Base-by-base conservation (phyloP, 2,113 vertebrate species). In the Embiotoca jacksoni region DNA sequence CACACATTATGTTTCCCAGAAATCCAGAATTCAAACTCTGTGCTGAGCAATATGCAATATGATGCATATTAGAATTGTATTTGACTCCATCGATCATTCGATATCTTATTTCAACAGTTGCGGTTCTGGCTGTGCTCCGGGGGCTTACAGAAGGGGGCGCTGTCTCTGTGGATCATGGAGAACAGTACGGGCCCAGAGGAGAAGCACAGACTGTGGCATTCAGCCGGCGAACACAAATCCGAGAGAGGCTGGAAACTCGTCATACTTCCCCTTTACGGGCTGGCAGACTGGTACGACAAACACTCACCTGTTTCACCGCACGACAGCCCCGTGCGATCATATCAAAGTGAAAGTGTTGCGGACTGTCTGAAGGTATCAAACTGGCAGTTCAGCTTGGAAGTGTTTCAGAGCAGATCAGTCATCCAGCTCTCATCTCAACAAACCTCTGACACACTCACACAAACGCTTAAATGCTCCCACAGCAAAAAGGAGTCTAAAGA, bases 121-220 rank as follows among this genome's bases (percentile, higher is more conserved):
- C 95, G 94, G 31, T 96, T 99, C 94, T 95, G 95, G 72, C 93
- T 97, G 87, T 97, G 98, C 72, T 91, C 95, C 61, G 94, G 78
- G 0, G 97, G 96, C 47, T 75, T 81, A 30, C 91, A 97, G 76
- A 93, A 88, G 74, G 96, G 95, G 87, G 95, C 95, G 1, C 78
- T 99, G 31, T 98, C 97, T 50, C 83, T 99, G 84, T 90, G 95
- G 92, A 84, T 98, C 56, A 83, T 95, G 0, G 96, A 98, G 83
- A 99, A 99, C 91, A 96, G 95, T 78, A 99, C 97, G 0, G 96
- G 96, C 13, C 96, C 94, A 0, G 96, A 96, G 4, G 95, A 95
- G 37, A 94, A 92, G 76, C 90, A 83, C 65, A 91, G 33, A 0
- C 90, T 99, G 84, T 99, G 97, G 97, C 92, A 93, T 14, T 95